phyloP scores from a whole-genome alignment of 2,797 vertebrate genomes.

The Rhinophrynus dorsalis region DNA sequence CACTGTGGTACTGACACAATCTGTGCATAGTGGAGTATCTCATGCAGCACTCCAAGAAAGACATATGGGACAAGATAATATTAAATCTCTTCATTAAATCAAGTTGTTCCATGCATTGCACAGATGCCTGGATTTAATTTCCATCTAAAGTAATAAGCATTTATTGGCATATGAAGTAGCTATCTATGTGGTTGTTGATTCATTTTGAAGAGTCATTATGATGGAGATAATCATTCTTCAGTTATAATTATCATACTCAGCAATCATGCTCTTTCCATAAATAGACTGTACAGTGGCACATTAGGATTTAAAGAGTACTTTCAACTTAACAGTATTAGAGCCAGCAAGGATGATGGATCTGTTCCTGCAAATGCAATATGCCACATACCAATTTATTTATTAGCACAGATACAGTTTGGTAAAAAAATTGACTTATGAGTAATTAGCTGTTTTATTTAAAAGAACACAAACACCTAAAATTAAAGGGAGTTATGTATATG shows the following conservation, averaged over 20 bases:
- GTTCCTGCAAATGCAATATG: neutral
- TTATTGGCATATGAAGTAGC: slow-evolving; percentile 44
- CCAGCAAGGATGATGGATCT: neutral
- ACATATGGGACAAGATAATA: slow-evolving; percentile 42
- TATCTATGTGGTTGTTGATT: slow-evolving; percentile 46
- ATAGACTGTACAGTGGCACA: slow-evolving; percentile 21
- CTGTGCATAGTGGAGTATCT: neutral
- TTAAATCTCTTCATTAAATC: slow-evolving; percentile 45
- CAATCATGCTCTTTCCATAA: slow-evolving; percentile 40
- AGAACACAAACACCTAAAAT: no score
- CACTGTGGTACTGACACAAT: no score
- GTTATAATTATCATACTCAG: slow-evolving; percentile 42
- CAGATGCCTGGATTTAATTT: slow-evolving; percentile 40
- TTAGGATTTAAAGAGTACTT: slow-evolving; percentile 19
- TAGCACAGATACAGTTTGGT: no score
- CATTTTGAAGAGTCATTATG: slow-evolving; percentile 44
- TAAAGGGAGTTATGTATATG: no score
- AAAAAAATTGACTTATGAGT: no score
- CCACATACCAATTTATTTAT: neutral
- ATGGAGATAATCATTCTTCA: slow-evolving; percentile 39
- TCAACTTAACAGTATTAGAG: slow-evolving; percentile 15
- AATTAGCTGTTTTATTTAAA: no score
- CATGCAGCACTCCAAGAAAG: slow-evolving; percentile 1
- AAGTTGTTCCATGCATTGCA: slow-evolving; percentile 24
- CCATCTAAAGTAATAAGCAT: slow-evolving; percentile 36